phyloP scores from a whole-genome alignment of 2,797 vertebrate genomes.

The Pygocentrus nattereri region DNA sequence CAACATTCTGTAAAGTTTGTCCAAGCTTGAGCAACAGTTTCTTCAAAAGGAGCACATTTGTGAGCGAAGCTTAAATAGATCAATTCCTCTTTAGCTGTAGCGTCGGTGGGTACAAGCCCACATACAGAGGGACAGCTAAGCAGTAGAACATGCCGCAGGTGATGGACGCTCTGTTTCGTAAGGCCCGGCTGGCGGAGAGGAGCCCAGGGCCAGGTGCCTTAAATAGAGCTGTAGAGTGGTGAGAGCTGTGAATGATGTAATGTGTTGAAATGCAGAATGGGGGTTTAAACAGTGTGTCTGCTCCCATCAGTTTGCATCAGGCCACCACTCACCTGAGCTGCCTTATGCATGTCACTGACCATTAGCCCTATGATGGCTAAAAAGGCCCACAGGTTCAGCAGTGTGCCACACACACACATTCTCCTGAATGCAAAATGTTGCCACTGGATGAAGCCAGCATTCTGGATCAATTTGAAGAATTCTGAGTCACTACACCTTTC shows the following conservation, averaged over 20 bases:
- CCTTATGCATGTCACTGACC: constrained; percentile 11
- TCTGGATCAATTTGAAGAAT: constrained; percentile 8
- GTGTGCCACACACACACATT: background rate
- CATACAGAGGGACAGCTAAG: background rate
- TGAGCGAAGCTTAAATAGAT: no score
- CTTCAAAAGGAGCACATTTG: no score
- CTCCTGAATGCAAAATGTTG: background rate
- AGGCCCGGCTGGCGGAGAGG: constrained; percentile 11
- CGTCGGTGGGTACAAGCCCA: background rate
- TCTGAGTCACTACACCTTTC: constrained; percentile 7
- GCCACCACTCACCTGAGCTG: constrained; percentile 35
- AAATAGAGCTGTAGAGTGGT: constrained; percentile 29
- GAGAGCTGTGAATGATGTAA: constrained; percentile 52
- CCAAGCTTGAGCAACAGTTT: no score
- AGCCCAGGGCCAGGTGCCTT: constrained; percentile 17
- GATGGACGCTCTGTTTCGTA: constrained; percentile 1
- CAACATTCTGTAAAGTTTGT: no score
- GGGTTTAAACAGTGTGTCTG: constrained; percentile 47
- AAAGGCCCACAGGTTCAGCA: constrained; percentile 4
- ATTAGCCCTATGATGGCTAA: constrained; percentile 28
- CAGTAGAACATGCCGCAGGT: background rate
- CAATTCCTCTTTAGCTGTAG: no score
- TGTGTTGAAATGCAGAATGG: constrained; percentile 48
- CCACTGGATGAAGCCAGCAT: background rate
- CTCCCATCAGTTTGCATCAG: constrained; percentile 49